Percentiles rank a stretch among this genome's conserved stretches.
phyloP scores from a whole-genome alignment of 1,140 invertebrate genomes.

The Saccostrea echinata region DNA sequence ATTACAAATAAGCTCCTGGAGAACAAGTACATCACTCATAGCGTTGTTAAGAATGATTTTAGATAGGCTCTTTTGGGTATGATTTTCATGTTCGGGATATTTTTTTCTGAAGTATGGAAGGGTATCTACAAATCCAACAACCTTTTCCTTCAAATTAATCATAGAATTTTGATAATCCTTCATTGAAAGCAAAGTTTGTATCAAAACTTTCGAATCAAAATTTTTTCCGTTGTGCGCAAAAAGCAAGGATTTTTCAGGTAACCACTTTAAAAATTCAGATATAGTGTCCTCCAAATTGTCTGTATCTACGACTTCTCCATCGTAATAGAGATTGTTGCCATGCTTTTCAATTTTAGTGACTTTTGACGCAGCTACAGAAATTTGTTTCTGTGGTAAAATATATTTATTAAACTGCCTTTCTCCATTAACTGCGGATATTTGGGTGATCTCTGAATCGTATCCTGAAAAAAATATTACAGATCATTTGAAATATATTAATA shows the following conservation, averaged over 20 bases:
- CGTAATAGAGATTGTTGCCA: neutral
- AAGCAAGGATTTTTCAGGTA: neutral
- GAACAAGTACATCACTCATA: neutral
- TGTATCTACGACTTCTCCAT: neutral
- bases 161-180: neutral
- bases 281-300: neutral
- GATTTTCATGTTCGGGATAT: neutral
- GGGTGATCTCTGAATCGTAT: neutral
- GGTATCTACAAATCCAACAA: neutral
- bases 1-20: neutral
- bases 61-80: neutral
- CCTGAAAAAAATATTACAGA: neutral
- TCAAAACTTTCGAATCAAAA: neutral
- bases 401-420: neutral
- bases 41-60: neutral
- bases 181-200: neutral
- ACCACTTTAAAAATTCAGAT: neutral
- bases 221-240: neutral
- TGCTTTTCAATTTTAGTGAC: neutral
- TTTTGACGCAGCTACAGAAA: neutral
- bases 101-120: slow-evolving; percentile 6
- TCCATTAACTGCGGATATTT: neutral
- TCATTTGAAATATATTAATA: no score
- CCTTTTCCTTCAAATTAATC: neutral
- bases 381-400: neutral